Conservation (phyloP, 2,888 invertebrate genomes). For the Lathronympha strigana region DNA sequence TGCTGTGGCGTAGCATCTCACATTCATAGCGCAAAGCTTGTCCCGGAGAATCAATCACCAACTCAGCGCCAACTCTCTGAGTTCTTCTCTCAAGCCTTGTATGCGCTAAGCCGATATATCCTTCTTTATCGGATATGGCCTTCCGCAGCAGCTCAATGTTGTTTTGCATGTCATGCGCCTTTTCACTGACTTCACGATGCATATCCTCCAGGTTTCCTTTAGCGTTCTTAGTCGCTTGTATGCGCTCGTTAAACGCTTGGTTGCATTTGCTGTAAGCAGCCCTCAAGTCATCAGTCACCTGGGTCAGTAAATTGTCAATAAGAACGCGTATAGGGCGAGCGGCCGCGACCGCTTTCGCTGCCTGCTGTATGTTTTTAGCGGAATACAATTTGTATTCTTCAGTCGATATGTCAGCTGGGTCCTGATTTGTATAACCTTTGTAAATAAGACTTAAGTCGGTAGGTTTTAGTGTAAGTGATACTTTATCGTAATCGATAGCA, state of each 20-base stretch:
- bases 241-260: conserved; percentile 89
- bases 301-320: conserved; percentile 91
- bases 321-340: conserved; percentile 90
- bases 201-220: conserved; percentile 93
- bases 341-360: conserved; percentile 89
- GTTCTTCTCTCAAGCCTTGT: conserved; percentile 92
- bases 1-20: conserved; percentile 86
- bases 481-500: conserved; percentile 90
- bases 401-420: conserved; percentile 87
- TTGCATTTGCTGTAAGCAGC: conserved; percentile 91
- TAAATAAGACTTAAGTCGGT: conserved; percentile 88
- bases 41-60: conserved; percentile 93
- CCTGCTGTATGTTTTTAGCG: conserved; percentile 87
- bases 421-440: conserved; percentile 85
- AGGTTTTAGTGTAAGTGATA: conserved; percentile 88
- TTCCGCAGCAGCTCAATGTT: conserved; percentile 90
- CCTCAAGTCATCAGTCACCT: conserved; percentile 91
- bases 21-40: conserved; percentile 89
- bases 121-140: conserved; percentile 92
- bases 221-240: conserved; percentile 90
- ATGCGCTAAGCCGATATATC: conserved; percentile 91
- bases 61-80: conserved; percentile 91
- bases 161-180: conserved; percentile 90
- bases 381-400: conserved; percentile 91
- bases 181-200: conserved; percentile 88